Conservation (phyloP, 2,797 vertebrate genomes). For the Enteromius thamalakanensis region DNA sequence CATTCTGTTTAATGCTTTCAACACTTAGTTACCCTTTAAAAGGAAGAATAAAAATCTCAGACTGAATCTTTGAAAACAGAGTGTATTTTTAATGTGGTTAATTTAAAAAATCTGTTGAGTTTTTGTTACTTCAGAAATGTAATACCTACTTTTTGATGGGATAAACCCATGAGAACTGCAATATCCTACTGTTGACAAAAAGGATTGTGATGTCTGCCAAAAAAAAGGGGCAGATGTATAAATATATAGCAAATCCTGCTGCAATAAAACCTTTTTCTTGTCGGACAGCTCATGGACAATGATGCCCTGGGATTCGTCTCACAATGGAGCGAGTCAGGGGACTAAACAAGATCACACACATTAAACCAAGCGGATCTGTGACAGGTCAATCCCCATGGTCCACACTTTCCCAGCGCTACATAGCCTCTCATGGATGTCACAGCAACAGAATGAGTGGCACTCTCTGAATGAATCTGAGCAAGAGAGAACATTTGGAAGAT, state of each 20-base stretch:
- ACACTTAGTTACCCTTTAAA: background rate
- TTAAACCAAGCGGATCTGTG: constrained; percentile 43
- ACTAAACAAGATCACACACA: constrained; percentile 32
- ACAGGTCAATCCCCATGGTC: constrained; percentile 37
- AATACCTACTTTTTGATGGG: constrained; percentile 28
- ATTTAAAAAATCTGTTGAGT: background rate
- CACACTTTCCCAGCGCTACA: constrained; percentile 9
- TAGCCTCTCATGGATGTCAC: constrained; percentile 38
- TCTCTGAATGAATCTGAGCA: constrained; percentile 19
- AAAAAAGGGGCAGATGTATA: background rate
- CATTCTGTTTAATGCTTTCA: constrained; percentile 1
- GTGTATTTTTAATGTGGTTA: background rate
- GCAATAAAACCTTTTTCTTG: constrained; percentile 35
- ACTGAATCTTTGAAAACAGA: constrained; percentile 11
- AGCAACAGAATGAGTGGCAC: constrained; percentile 11
- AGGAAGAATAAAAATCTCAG: constrained; percentile 12
- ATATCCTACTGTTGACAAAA: constrained; percentile 31
- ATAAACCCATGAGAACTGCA: constrained; percentile 14
- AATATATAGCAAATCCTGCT: constrained; percentile 13
- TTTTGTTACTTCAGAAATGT: constrained; percentile 6
- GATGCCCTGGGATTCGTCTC: constrained; percentile 26
- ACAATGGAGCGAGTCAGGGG: constrained; percentile 32
- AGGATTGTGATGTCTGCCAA: constrained; percentile 35
- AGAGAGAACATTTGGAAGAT: constrained; percentile 3
- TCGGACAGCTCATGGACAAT: constrained; percentile 34